These are phyloP conservation scores for Melanchra persicariae DNA, from an alignment of 2,888 invertebrate species.

Conservation along the genomic window DNA sequence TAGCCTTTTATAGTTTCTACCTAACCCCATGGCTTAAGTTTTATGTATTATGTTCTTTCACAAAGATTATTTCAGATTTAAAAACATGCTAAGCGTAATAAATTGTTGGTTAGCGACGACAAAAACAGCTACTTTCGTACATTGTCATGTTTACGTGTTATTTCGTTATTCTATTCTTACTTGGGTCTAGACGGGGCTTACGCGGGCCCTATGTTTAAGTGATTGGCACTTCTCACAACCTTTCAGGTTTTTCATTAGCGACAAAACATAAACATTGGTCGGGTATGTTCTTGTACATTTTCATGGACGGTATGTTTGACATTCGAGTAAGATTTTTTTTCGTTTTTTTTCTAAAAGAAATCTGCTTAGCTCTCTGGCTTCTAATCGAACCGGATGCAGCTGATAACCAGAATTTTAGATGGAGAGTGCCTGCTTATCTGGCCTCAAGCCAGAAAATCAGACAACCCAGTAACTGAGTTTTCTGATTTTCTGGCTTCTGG, in stretches of 20 bases:
- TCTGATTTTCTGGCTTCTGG: too few species aligned
- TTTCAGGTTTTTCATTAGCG: constrained; percentile 37
- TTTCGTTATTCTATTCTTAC: constrained; percentile 29
- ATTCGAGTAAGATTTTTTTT: neutral
- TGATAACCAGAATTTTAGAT: too few species aligned
- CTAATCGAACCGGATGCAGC: too few species aligned
- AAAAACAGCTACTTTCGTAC: constrained; percentile 10
- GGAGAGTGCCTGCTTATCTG: too few species aligned
- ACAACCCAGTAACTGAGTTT: too few species aligned
- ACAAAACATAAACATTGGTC: constrained; percentile 39
- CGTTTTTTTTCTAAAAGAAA: too few species aligned
- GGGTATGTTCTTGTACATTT: neutral
- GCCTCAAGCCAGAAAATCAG: too few species aligned
- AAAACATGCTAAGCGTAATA: neutral
- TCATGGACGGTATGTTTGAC: neutral
- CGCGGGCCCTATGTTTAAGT: constrained; percentile 43
- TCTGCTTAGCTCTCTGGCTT: too few species aligned
- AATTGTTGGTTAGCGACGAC: neutral
- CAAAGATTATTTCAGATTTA: neutral
- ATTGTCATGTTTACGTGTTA: constrained; percentile 37
- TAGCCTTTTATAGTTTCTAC: too few species aligned
- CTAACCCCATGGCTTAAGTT: neutral
- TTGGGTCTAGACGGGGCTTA: constrained; percentile 32
- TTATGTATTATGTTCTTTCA: neutral
- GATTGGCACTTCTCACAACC: constrained; percentile 54